Percentiles rank a stretch among this genome's conserved stretches.
phyloP scores from a whole-genome alignment of 2,797 vertebrate genomes.

The Carcharodon carcharias region DNA sequence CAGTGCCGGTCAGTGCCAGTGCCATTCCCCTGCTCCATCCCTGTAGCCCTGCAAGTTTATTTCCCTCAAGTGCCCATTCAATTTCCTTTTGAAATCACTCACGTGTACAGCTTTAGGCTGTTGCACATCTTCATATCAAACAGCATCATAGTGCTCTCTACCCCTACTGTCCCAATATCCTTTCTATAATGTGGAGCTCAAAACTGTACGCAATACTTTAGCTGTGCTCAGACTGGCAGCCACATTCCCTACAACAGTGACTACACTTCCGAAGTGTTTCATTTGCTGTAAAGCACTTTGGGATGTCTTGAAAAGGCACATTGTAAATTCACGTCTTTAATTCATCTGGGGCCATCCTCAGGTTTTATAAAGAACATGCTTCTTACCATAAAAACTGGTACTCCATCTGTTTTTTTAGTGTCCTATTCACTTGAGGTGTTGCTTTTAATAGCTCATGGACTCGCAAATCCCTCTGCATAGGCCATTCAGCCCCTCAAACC shows the following conservation, averaged over 20 bases:
- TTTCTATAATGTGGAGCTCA: neutral
- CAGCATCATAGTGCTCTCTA: neutral
- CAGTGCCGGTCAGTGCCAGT: too few species aligned
- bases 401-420: neutral
- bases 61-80: too few species aligned
- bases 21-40: too few species aligned
- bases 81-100: too few species aligned
- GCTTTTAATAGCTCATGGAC: neutral
- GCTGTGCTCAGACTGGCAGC: neutral
- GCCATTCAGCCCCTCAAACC: neutral
- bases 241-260: neutral
- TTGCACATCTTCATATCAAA: neutral
- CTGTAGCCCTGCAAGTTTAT: too few species aligned
- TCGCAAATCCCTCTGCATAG: neutral
- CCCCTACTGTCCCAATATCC: neutral
- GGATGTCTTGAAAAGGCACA: neutral
- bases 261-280: neutral
- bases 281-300: neutral
- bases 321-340: too few species aligned
- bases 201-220: neutral
- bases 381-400: neutral
- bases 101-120: too few species aligned
- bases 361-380: neutral
- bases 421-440: neutral
- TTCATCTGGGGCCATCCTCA: too few species aligned